Evolutionary conservation across 2,113 vertebrate genomes (phyloP), one percentile per base, ranked within the genome.

Genomic region (Porphyrio hochstetteri): DNA sequence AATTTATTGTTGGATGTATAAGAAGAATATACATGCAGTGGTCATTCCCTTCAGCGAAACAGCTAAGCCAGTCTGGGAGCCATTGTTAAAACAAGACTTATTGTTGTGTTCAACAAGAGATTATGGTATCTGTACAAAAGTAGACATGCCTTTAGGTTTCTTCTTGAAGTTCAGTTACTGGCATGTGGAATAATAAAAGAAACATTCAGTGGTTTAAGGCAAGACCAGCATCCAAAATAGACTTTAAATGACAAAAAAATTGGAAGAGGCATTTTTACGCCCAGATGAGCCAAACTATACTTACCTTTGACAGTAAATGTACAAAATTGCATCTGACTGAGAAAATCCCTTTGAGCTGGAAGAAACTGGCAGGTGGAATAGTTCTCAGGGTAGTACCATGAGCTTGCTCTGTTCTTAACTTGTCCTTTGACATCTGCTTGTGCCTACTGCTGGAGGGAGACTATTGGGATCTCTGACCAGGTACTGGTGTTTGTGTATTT

Each of bases 281-380:
- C 86, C 86, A 91, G 80, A 77, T 31, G 68, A 88, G 31, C 40
- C 68, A 67, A 50, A 67, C 23, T 1, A 6, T 61, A 28, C 55
- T 86, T 77, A 57, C 14, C 40, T 94, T 53, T 83, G 86, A 88
- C 89, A 91, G 91, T 65, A 83, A 92, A 60, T 31, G 76, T 44
- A 35, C 71, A 42, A 48, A 86, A 83, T 88, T 90, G 20, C 63
- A 79, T 46, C 53, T 86, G 86, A 27, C 76, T 88, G 71, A 86
- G 82, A 80, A 88, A 52, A 64, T 42, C 70, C 57, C 63, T 85
- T 71, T 77, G 40, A 86, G 68, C 59, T 92, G 72, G 14, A 53
- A 83, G 60, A 53, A 88, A 50, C 5, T 74, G 91, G 36, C 78
- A 70, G 77, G 28, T 74, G 77, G 46, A 88, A 61, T 5, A 50